Evolutionary conservation across 37 sponge, comb jelly and placozoan genomes (phyloP), one percentile per base, ranked within the genome.

Genomic region (Ephydatia muelleri): DNA sequence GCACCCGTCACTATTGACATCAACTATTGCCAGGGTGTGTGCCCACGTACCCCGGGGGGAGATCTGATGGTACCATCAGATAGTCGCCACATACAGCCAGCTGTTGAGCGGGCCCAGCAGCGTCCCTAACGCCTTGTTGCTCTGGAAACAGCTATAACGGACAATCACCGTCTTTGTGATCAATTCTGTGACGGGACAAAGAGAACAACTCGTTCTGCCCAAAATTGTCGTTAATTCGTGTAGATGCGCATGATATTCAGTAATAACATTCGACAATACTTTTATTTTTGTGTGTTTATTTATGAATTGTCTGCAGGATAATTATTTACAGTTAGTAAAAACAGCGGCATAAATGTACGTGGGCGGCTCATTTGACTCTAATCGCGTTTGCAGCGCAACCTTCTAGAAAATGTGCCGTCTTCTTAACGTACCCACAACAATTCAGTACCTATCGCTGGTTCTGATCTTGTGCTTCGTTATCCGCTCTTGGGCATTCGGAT

Each of bases 21-120:
- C 28, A 89, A 86, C 33, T 93, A 80, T 64, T 93, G 93, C 64
- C 73, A 79, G 22, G 93, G 93, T 5, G 37, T 67, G 16, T 93
- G 93, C 35, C 87, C 87, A 0, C 16, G 48, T 21, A 31, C 39
- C 2, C 26, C 70, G 11, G 86, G 83, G 0, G 66, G 38, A 1
- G 31, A 64, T 2, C 65, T 85, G 19, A 72, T 65, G 76, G 80
- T 87, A 0, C 80, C 87, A n/a, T 0, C 47, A 34, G 68, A 66
- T 81, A 22, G 84, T 72, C 38, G 49, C 85, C 26, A 72, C 69
- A 21, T 49, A 85, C 34, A 79, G 73, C 75, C 65, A 34, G 23
- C 70, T 84, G n/a, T 25, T 67, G 29, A 47, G 37, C 48, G 65
- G n/a, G 33, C 57, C 80, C 76, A 0, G 85, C 75, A 16, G 21